Base-by-base conservation (phyloP, 2,113 vertebrate species). In the Xenopus borealis region DNA sequence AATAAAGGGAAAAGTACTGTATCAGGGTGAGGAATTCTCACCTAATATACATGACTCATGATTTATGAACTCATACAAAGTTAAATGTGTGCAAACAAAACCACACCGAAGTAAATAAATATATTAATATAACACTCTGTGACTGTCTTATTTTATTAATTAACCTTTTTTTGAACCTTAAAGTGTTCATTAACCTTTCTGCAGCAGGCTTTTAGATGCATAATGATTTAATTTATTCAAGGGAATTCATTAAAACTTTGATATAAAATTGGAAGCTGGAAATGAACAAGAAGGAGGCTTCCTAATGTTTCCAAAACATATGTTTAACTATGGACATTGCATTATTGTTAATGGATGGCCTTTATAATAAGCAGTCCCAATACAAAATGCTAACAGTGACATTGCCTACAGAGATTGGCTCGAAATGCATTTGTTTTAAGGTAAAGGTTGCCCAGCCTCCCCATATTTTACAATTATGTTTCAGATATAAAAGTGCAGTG, bases 161-260 rank as follows among this genome's bases (percentile, higher is more conserved):
- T 83, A 84, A 80, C 75, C 69, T 82, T 83, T 79, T 79, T 57
- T 79, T 61, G 1, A 79, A 40, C 23, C 12, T 75, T 78, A 13
- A 72, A 75, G 78, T 52, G 72, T 27, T 79, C 73, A 74, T 71
- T 79, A 71, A 76, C 20, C 69, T 84, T 78, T 72, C 79, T 75
- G 69, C 19, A 20, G 57, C 50, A 47, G 19, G 27, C 66, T 59
- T 50, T 55, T 80, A 67, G 78, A 2, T 7, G 52, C 27, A 2
- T 14, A 53, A 66, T 79, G 72, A 19, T 76, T 76, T 72, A 74
- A 80, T 63, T 52, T 20, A 58, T 27, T 75, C 67, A 67, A 46
- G 72, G 8, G 44, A 45, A 50, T 74, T 80, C 72, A 63, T 79
- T 76, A 55, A 11, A 72, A 9, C 44, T 1, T 57, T 72, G 66